Conservation (phyloP, 2,888 invertebrate species). For the Trissolcus brochymenae region DNA sequence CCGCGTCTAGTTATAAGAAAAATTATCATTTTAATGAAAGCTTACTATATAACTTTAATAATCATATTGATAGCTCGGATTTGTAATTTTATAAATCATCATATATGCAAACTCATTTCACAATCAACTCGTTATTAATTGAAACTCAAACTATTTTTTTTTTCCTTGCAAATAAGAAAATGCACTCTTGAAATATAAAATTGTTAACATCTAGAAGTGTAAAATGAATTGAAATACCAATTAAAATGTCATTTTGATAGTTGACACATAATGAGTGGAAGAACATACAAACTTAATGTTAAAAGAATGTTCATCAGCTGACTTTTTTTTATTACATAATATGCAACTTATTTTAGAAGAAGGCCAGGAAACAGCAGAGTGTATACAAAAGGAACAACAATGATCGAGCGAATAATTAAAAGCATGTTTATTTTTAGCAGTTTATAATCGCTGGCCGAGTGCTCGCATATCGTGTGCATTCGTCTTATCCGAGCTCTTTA, state of each 20-base stretch:
- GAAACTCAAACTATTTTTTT: not conserved
- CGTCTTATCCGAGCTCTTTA: constrained; percentile 46
- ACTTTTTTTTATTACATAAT: not conserved
- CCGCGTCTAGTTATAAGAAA: constrained; percentile 13
- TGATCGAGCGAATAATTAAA: constrained; percentile 42
- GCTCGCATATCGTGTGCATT: constrained; percentile 26
- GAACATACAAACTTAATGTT: not conserved
- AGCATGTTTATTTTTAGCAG: constrained; percentile 49
- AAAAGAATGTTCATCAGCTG: not conserved
- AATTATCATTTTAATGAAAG: constrained; percentile 4
- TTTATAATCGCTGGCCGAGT: constrained; percentile 40
- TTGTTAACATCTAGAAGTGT: too few species aligned
- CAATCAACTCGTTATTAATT: not conserved
- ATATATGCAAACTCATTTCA: not conserved
- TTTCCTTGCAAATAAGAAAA: not conserved
- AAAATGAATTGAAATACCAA: too few species aligned
- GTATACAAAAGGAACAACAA: constrained; percentile 25
- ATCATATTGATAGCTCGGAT: not conserved
- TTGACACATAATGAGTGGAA: too few species aligned
- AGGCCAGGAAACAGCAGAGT: not conserved
- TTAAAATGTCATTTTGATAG: too few species aligned
- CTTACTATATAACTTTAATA: not conserved
- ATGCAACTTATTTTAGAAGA: constrained; percentile 6
- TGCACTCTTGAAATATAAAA: too few species aligned
- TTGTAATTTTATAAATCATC: constrained; percentile 4